Conservation (phyloP, 2,113 vertebrate genomes). For the Ascaphus truei region DNA sequence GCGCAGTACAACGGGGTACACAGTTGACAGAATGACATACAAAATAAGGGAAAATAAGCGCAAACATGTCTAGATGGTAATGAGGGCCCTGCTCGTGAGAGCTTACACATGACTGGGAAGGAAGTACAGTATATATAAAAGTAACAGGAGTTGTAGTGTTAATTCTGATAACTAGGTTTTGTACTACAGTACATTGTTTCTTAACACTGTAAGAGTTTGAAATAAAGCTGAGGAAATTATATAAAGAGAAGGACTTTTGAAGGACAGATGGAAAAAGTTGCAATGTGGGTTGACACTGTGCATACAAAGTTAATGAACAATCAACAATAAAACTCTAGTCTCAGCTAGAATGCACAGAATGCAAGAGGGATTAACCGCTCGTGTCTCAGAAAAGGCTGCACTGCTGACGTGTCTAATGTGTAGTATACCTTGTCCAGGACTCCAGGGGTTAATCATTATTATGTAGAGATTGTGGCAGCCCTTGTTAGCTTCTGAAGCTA, state of each 20-base stretch:
- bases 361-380: slow-evolving; percentile 6
- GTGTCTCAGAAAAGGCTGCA: neutral
- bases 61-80: too few relatives aligned
- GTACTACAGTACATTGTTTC: too few relatives aligned
- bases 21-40: too few relatives aligned
- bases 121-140: too few relatives aligned
- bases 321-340: slow-evolving; percentile 20
- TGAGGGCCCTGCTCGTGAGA: too few relatives aligned
- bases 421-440: slow-evolving; percentile 1
- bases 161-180: too few relatives aligned
- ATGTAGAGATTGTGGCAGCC: neutral
- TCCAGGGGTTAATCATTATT: slow-evolving; percentile 9
- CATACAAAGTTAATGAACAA: slow-evolving; percentile 29
- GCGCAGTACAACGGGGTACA: too few relatives aligned
- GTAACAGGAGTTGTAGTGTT: too few relatives aligned
- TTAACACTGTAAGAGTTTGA: too few relatives aligned
- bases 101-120: too few relatives aligned
- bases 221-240: too few relatives aligned
- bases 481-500: slow-evolving; percentile 3
- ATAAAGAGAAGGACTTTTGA: neutral
- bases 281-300: neutral
- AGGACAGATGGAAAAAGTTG: neutral
- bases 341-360: slow-evolving; percentile 13
- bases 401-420: neutral
- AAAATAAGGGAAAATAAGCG: too few relatives aligned